These are phyloP conservation scores for Phenganax marumi DNA, from an alignment of 92 coral and sea anemone genomes.

Conservation along the genomic window DNA sequence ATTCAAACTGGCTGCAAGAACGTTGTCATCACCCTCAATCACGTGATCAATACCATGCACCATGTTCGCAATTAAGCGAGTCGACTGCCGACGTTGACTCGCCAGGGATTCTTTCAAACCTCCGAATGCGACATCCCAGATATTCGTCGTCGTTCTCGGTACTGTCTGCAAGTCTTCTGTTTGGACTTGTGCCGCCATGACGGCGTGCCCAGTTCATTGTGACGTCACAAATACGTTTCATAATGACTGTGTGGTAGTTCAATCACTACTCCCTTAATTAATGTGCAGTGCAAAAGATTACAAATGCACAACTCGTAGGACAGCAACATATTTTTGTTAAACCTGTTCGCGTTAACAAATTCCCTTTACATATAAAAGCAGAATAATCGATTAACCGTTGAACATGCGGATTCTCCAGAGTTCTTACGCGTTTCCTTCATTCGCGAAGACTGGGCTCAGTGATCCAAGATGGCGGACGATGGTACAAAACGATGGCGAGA, in stretches of 20 bases:
- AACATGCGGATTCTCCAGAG: neutral
- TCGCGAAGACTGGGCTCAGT: conserved; percentile 20
- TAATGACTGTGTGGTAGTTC: too few species aligned
- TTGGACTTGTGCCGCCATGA: conserved; percentile 1
- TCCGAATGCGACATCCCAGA: conserved; percentile 23
- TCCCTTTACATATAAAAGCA: neutral
- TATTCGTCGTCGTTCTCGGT: conserved; percentile 11
- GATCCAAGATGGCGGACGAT: conserved; percentile 76
- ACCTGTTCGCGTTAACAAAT: neutral
- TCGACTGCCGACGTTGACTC: conserved; percentile 32
- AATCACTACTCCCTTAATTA: too few species aligned
- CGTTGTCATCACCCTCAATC: conserved; percentile 47
- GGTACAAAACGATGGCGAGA: conserved; percentile 61
- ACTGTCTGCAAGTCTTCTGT: conserved; percentile 4
- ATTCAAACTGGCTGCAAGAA: conserved; percentile 62
- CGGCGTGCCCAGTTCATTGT: neutral
- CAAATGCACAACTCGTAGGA: too few species aligned
- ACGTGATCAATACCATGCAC: conserved; percentile 40
- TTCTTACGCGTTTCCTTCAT: neutral
- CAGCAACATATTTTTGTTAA: too few species aligned
- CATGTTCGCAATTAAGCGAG: conserved; percentile 6
- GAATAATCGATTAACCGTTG: too few species aligned
- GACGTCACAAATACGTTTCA: neutral
- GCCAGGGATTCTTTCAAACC: conserved; percentile 12
- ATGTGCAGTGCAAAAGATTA: too few species aligned